These are phyloP conservation scores for Drosophila teissieri DNA, from an alignment of 1,140 invertebrate species.

Conservation along the genomic window DNA sequence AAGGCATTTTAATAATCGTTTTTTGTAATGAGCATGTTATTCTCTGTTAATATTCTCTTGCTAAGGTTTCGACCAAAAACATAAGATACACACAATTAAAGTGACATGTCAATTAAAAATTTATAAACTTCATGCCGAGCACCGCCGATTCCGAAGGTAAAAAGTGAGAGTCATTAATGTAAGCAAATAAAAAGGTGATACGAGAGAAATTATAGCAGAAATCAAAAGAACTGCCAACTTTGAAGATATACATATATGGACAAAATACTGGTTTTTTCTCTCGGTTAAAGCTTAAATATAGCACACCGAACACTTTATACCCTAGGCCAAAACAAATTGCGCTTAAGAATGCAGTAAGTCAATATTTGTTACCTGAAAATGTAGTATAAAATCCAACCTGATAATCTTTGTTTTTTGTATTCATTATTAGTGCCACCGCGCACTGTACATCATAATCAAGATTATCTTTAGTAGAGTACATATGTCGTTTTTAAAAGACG, in stretches of 20 bases:
- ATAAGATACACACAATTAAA: conserved; percentile 35
- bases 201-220: conserved; percentile 75
- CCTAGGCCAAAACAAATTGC: background rate
- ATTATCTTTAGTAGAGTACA: background rate
- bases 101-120: conserved; percentile 62
- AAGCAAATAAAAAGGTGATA: conserved; percentile 15
- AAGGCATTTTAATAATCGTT: too few species aligned
- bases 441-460: background rate
- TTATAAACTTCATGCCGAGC: conserved; percentile 22
- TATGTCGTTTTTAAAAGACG: conserved; percentile 24
- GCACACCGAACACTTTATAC: conserved; percentile 2
- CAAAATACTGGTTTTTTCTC: conserved; percentile 58
- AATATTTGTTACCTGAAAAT: background rate
- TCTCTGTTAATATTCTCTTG: conserved; percentile 2
- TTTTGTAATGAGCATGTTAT: background rate
- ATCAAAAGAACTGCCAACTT: conserved; percentile 26
- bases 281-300: conserved; percentile 7
- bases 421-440: background rate
- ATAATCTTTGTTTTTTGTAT: background rate
- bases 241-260: conserved; percentile 32
- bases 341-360: too few species aligned
- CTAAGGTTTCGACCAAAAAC: background rate
- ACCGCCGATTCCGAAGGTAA: conserved; percentile 12
- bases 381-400: background rate
- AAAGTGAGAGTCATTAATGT: conserved; percentile 68